phyloP scores from a whole-genome alignment of 1,140 invertebrate species.

The Ruditapes philippinarum region DNA sequence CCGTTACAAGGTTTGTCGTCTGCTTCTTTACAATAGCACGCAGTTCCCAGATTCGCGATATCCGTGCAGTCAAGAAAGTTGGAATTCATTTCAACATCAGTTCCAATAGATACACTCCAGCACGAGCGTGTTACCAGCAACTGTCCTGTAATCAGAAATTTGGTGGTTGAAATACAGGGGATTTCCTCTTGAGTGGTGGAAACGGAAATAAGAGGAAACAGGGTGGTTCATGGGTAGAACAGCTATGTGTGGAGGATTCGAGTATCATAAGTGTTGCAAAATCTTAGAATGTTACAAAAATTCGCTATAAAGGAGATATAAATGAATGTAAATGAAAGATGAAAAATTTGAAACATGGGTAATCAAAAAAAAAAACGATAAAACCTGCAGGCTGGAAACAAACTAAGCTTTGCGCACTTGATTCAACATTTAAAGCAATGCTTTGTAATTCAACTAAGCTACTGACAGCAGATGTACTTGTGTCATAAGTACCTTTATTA shows the following conservation, averaged over 20 bases:
- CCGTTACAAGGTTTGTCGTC: conserved; percentile 4
- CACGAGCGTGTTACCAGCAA: not conserved
- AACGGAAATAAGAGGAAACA: too few relatives aligned
- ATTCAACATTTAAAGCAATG: not conserved
- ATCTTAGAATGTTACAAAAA: not conserved
- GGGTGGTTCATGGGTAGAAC: too few relatives aligned
- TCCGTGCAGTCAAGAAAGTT: not conserved
- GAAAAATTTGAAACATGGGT: too few relatives aligned
- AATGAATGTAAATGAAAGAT: not conserved
- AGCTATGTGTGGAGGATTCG: too few relatives aligned
- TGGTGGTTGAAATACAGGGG: too few relatives aligned
- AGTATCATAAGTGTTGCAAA: too few relatives aligned
- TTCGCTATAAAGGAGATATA: not conserved
- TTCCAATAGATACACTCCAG: not conserved
- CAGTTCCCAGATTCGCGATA: not conserved
- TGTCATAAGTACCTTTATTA: not conserved
- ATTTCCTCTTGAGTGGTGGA: too few relatives aligned
- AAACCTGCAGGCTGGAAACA: too few relatives aligned
- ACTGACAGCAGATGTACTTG: too few relatives aligned
- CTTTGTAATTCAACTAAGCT: not conserved
- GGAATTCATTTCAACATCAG: not conserved
- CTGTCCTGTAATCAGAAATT: not conserved
- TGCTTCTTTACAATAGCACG: not conserved
- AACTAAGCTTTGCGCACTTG: not conserved
- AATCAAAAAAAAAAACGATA: too few relatives aligned